phyloP scores from a whole-genome alignment of 2,797 vertebrate genomes.

The Rachycentron canadum region DNA sequence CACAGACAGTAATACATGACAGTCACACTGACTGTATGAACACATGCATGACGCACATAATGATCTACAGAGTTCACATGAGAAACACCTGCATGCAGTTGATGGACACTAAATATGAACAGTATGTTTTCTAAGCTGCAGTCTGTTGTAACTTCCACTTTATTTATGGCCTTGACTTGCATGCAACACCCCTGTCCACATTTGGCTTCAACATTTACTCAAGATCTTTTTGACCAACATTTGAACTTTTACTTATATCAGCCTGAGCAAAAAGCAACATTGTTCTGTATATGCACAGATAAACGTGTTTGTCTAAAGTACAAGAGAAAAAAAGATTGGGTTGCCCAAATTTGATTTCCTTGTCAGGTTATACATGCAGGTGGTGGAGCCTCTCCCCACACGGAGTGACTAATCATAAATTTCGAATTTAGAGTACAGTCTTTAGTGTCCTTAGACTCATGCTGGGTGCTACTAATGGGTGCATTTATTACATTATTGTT shows the following conservation, averaged over 20 bases:
- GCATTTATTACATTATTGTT: neutral
- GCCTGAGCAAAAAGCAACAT: neutral
- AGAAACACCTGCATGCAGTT: neutral
- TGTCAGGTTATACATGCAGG: neutral
- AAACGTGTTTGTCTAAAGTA: neutral
- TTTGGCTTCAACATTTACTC: neutral
- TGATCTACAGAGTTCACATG: neutral
- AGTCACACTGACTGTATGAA: neutral
- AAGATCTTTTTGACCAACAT: neutral
- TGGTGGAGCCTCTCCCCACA: neutral
- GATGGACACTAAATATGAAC: neutral
- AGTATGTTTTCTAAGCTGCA: neutral
- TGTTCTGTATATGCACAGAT: neutral
- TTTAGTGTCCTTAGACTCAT: neutral
- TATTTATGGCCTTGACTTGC: neutral
- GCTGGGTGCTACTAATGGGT: neutral
- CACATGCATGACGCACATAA: conserved; percentile 3
- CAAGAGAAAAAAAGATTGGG: neutral
- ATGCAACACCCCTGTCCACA: neutral
- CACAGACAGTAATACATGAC: neutral
- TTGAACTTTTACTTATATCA: no score
- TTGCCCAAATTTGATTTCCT: neutral
- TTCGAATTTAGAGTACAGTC: no score
- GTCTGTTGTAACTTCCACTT: neutral
- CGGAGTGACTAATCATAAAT: neutral